Evolutionary conservation across 2,113 vertebrate genomes (phyloP), one percentile per base, ranked within the genome.

Genomic region (Muntiacus muntjak): DNA sequence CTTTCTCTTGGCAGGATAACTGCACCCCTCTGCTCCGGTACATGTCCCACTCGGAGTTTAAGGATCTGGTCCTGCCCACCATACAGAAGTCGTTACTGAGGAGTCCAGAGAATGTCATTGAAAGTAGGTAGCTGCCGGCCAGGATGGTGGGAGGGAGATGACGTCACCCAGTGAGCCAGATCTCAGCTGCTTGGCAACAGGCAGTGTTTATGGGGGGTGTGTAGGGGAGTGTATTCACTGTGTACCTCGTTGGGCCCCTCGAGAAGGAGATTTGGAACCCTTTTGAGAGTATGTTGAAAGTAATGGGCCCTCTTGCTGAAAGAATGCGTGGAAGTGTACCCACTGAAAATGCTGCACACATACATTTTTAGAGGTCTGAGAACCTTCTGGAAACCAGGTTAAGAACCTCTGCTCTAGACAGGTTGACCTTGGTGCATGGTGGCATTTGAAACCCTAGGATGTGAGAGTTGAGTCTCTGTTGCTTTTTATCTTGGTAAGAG

Each of bases 101-200:
- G 94, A 99, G 99, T 92, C 99, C 99, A 2, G 99, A 99, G 98
- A 99, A 99, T 0, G 99, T 99, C 26, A 99, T 99, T 97, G 99
- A 99, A 98, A 99, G 99, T 99, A 98, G 99, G 99, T 99, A 71
- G 23, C 57, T 88, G 60, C 71, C 30, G 2, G 0, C 45, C 2
- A 7, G 5, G 30, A 40, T 6, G 11, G 13, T 45, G 60, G 79
- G 47, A 89, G 67, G 87, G 71, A 90, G 60, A 17, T 0, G 13
- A 7, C 7, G 50, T 36, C 82, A 36, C 40, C 45, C 23, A 3
- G 2, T 64, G 23, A 40, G 36, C 40, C 60, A 81, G 76, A 6
- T 40, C 52, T 11, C 40, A 9, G 10, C 33, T 50, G 13, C 36
- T 40, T 82, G 67, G 57, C 43, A 33, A 7, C 0, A 74, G 79